Percentiles rank a stretch among this genome's conserved stretches.
Evolutionary conservation across 2,113 vertebrate genomes (phyloP).

Genomic region (Calyptomena viridis): DNA sequence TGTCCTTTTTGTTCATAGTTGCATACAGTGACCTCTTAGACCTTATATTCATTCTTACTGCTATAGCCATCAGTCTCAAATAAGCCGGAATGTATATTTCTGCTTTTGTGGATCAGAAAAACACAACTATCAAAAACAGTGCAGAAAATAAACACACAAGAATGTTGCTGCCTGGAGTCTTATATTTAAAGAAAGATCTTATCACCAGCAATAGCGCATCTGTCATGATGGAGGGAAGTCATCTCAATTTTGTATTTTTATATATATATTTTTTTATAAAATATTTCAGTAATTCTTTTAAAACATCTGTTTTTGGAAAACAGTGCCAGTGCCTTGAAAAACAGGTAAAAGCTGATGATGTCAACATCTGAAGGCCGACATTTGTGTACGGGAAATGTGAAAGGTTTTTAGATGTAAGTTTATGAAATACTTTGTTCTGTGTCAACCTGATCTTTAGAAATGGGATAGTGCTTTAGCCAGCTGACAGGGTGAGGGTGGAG

Average conservation of each 20-base stretch:
- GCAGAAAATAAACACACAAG: background rate
- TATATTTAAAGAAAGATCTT: background rate
- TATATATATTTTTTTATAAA: no score
- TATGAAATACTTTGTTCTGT: background rate
- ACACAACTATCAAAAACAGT: background rate
- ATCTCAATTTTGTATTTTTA: background rate
- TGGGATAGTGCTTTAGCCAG: rapidly evolving
- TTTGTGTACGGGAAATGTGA: background rate
- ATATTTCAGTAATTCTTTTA: background rate
- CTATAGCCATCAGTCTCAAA: background rate
- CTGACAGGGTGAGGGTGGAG: background rate
- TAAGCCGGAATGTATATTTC: background rate
- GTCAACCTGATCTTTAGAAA: background rate
- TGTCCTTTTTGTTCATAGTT: background rate
- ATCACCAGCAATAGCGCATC: background rate
- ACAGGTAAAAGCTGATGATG: background rate
- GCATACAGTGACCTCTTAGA: background rate
- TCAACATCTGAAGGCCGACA: background rate
- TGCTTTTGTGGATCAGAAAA: background rate
- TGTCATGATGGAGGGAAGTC: background rate
- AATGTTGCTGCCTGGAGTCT: background rate
- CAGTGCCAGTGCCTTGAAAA: background rate
- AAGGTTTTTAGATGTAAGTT: background rate
- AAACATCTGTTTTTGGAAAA: background rate
- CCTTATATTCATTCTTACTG: background rate